Evolutionary conservation across 2,888 invertebrate species (phyloP).

Genomic region (Venustoraphidia nigricollis): DNA sequence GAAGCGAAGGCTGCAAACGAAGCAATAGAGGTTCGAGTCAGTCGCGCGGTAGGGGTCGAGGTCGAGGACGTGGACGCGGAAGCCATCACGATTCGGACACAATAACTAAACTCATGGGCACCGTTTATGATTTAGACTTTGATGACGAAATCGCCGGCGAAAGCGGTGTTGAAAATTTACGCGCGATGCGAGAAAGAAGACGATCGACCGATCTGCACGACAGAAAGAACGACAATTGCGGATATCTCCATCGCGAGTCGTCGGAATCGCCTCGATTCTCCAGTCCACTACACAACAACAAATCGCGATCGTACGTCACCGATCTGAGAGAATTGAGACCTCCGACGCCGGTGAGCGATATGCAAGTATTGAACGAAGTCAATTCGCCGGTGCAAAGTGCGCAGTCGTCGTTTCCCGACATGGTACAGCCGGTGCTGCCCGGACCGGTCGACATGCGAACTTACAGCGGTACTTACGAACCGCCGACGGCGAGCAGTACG

Average conservation of each 20-base stretch:
- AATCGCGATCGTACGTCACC: constrained; percentile 22
- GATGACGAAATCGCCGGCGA: constrained; percentile 68
- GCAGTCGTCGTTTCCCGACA: constrained; percentile 34
- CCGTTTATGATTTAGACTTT: constrained; percentile 75
- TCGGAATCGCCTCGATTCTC: constrained; percentile 40
- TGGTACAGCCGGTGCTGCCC: constrained; percentile 59
- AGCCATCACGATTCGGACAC: constrained; percentile 30
- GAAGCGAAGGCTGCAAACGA: constrained; percentile 23
- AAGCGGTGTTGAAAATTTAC: constrained; percentile 55
- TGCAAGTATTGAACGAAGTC: constrained; percentile 12
- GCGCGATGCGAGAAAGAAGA: constrained; percentile 62
- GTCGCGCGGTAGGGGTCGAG: constrained; percentile 25
- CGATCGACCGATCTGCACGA: constrained; percentile 58
- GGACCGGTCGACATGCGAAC: constrained; percentile 86
- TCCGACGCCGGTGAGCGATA: constrained; percentile 30
- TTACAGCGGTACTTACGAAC: constrained; percentile 49
- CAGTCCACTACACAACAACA: constrained; percentile 33
- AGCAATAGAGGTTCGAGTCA: constrained; percentile 20
- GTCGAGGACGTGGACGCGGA: constrained; percentile 27
- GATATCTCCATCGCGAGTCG: constrained; percentile 32
- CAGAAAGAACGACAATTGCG: constrained; percentile 34
- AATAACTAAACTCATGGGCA: constrained; percentile 65
- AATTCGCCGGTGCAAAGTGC: constrained; percentile 19
- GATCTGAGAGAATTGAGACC: constrained; percentile 28
- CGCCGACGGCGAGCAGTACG: constrained; percentile 39